Conservation (phyloP, 2,113 vertebrate genomes). For the Laticauda laticaudata region DNA sequence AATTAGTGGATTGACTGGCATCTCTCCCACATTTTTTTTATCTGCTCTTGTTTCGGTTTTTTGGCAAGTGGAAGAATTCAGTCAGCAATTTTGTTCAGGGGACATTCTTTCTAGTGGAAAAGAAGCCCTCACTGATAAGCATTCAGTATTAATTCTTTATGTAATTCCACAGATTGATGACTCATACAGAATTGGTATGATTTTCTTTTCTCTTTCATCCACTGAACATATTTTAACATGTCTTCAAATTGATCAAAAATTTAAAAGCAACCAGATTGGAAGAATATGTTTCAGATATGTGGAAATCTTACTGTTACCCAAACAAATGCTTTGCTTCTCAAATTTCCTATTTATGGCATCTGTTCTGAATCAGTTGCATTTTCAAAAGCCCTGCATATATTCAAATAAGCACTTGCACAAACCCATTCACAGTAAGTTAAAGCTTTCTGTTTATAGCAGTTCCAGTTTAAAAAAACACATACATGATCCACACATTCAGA, state of each 20-base stretch:
- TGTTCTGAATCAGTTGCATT: background rate
- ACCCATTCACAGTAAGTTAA: background rate
- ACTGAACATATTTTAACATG: rapidly evolving
- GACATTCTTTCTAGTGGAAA: background rate
- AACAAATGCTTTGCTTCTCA: background rate
- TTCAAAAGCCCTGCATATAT: background rate
- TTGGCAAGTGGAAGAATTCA: background rate
- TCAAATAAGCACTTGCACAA: background rate
- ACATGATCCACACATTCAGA: background rate
- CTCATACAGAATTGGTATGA: background rate
- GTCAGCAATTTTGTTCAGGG: background rate
- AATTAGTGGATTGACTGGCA: background rate
- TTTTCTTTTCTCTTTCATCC: background rate
- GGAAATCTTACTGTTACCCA: background rate
- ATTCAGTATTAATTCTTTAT: background rate
- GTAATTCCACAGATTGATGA: background rate
- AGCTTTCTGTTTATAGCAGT: background rate
- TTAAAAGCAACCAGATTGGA: background rate
- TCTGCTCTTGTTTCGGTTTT: background rate
- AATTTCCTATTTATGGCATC: background rate
- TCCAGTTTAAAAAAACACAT: background rate
- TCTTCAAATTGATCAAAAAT: background rate
- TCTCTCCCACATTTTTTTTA: background rate
- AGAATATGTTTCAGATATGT: background rate
- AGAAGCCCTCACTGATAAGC: rapidly evolving